A percentile compares a stretch with the other conserved stretches of the same genome.
Conservation (phyloP, 2,113 vertebrate species). For the Sander lucioperca region DNA sequence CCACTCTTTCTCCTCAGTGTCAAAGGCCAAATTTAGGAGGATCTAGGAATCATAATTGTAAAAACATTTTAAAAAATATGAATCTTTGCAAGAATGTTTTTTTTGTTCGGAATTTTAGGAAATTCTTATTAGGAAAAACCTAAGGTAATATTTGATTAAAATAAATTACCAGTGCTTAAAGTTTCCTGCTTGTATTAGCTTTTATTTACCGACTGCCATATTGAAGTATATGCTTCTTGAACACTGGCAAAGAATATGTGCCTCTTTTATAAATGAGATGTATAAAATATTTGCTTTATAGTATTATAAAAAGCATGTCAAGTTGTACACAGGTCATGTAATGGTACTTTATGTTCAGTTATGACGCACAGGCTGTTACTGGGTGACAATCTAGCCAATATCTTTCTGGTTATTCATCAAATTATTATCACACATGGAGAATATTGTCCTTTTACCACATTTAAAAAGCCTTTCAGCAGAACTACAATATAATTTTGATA, state of each 20-base stretch:
- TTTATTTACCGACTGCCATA: background rate
- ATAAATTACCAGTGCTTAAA: background rate
- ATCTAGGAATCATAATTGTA: background rate
- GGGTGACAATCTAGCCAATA: background rate
- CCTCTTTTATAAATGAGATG: background rate
- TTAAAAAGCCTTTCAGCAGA: background rate
- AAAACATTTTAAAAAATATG: background rate
- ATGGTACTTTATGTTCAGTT: background rate
- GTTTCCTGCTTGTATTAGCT: background rate
- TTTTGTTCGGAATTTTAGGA: background rate
- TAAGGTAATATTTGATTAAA: background rate
- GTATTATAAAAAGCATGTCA: background rate
- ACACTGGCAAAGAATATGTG: background rate
- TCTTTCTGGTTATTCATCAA: background rate
- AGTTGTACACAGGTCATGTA: background rate
- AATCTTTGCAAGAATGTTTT: background rate
- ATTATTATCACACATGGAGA: constrained; percentile 16
- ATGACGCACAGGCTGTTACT: background rate
- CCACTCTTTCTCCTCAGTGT: background rate
- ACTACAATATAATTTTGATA: background rate
- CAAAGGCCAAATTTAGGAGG: background rate
- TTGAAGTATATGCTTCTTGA: background rate
- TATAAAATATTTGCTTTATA: background rate
- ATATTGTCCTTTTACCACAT: background rate
- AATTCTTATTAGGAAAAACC: background rate